Conservation (phyloP, 2,113 vertebrate species). For the Carlito syrichta region DNA sequence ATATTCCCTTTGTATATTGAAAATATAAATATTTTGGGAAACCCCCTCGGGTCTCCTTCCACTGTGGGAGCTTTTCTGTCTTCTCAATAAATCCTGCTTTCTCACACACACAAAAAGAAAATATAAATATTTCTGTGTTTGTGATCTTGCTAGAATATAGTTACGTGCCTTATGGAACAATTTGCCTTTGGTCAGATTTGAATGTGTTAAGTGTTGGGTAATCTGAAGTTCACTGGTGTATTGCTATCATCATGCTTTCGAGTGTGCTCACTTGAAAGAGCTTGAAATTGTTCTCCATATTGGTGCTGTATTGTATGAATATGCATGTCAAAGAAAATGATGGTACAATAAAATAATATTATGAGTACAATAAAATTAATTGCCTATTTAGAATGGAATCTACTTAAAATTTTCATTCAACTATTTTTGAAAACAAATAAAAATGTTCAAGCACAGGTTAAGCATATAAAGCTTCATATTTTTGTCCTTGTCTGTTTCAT, state of each 20-base stretch:
- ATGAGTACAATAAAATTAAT: background rate
- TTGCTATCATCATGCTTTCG: background rate
- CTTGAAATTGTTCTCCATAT: background rate
- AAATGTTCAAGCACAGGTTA: background rate
- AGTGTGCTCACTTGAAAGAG: background rate
- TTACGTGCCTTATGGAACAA: background rate
- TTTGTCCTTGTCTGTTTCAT: slow-evolving; percentile 45
- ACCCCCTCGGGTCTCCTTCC: too few relatives aligned
- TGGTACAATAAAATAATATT: background rate
- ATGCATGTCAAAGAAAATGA: background rate
- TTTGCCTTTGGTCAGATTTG: background rate
- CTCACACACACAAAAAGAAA: too few relatives aligned
- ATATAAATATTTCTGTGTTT: background rate
- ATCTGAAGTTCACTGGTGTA: background rate
- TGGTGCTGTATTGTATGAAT: background rate
- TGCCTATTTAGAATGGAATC: background rate
- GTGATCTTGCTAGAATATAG: background rate
- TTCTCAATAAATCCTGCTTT: too few relatives aligned
- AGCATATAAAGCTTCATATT: background rate
- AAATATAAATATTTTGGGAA: background rate
- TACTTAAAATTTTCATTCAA: background rate
- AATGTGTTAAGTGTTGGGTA: background rate
- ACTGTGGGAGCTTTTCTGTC: too few relatives aligned
- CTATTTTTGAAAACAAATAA: slow-evolving; percentile 19
- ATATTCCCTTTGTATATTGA: too few relatives aligned